These are phyloP conservation scores for Bergia puertoricense DNA, from an alignment of 92 coral and sea anemone species.

Conservation along the genomic window DNA sequence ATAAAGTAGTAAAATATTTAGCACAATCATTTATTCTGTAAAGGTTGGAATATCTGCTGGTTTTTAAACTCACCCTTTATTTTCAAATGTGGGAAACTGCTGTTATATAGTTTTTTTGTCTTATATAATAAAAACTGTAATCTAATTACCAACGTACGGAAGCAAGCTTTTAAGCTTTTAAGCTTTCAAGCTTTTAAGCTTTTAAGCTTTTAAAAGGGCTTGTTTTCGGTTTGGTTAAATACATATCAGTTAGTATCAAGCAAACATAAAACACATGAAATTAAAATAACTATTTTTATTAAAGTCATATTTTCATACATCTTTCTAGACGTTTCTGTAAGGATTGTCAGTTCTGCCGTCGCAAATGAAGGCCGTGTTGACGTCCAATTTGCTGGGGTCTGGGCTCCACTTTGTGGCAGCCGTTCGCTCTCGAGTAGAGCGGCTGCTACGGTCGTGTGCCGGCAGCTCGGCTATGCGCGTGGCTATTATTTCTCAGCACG, in stretches of 20 bases:
- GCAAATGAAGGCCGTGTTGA: slow-evolving; percentile 25
- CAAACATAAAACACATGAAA: neutral
- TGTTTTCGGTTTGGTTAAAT: no score
- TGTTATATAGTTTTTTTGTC: no score
- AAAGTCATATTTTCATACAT: neutral
- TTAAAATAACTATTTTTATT: neutral
- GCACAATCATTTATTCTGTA: no score
- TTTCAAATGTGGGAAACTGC: no score
- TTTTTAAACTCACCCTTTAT: no score
- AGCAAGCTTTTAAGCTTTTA: no score
- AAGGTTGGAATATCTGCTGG: no score
- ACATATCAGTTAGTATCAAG: neutral
- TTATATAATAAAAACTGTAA: no score
- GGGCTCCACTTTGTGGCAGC: slow-evolving; percentile 17
- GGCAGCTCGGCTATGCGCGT: slow-evolving; percentile 4
- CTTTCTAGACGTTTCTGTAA: neutral
- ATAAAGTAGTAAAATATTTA: no score
- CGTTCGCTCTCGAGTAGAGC: neutral
- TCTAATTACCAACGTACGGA: no score
- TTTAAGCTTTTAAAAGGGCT: no score
- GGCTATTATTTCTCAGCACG: neutral
- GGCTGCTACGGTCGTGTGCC: neutral
- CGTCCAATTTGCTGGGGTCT: neutral
- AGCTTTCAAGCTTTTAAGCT: no score
- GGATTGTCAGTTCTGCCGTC: neutral